Conservation (phyloP, 2,797 vertebrate genomes). For the Sebastes paucispinis region DNA sequence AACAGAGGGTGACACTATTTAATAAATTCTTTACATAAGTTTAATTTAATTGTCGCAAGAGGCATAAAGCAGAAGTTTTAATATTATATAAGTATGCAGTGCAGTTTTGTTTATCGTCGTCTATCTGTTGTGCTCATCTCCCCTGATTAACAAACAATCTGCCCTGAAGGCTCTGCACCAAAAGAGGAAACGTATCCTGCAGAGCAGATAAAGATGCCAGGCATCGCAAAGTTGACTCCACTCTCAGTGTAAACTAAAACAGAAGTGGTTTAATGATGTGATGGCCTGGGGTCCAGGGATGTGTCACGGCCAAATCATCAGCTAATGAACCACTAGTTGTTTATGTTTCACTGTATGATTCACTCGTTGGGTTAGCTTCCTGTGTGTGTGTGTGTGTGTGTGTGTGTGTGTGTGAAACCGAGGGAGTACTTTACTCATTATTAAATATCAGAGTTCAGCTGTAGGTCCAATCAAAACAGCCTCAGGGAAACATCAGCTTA, state of each 20-base stretch:
- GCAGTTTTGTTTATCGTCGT: background rate
- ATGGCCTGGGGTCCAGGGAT: slow-evolving; percentile 13
- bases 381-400: background rate
- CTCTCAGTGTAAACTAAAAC: slow-evolving; percentile 50
- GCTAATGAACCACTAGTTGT: slow-evolving; percentile 60
- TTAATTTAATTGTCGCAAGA: background rate
- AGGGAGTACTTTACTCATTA: slow-evolving; percentile 62
- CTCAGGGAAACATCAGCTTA: slow-evolving; percentile 63
- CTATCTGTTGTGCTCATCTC: slow-evolving; percentile 1
- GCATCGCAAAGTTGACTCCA: slow-evolving; percentile 13
- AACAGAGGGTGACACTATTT: background rate
- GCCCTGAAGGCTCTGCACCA: background rate
- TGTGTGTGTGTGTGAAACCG: background rate
- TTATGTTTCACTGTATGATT: slow-evolving; percentile 53
- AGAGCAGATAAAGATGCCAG: slow-evolving; percentile 30
- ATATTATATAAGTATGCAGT: background rate
- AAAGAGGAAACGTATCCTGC: background rate
- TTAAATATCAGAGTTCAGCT: slow-evolving; percentile 79
- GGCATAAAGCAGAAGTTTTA: background rate
- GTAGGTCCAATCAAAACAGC: slow-evolving; percentile 71
- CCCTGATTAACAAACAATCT: background rate
- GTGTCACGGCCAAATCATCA: slow-evolving; percentile 53
- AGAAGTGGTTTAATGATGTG: slow-evolving; percentile 47
- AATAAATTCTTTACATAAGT: background rate
- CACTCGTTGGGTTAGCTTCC: background rate